phyloP scores from a whole-genome alignment of 2,888 invertebrate genomes.

The Troilus luridus region DNA sequence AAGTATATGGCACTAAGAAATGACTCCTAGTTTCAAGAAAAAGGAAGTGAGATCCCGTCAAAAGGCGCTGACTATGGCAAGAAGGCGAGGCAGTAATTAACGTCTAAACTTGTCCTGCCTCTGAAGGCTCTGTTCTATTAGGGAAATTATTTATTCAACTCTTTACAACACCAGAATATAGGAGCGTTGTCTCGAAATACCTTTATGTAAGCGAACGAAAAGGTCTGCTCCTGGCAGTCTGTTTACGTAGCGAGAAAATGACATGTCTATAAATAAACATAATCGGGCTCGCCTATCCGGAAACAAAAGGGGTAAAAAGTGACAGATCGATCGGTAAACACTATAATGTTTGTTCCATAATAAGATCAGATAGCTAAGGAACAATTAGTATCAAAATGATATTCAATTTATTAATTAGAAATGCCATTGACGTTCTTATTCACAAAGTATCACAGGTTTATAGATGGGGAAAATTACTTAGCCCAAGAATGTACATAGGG shows the following conservation, averaged over 20 bases:
- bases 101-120: neutral
- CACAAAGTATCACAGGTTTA: no score
- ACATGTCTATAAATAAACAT: neutral
- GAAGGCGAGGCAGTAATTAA: neutral
- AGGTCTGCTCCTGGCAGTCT: neutral
- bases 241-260: neutral
- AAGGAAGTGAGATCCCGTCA: neutral
- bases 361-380: no score
- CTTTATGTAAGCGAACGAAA: neutral
- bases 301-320: neutral
- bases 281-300: neutral
- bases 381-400: no score
- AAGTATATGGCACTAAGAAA: neutral
- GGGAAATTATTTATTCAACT: neutral
- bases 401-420: no score
- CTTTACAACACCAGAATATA: neutral
- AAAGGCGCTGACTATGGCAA: neutral
- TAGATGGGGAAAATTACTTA: no score
- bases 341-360: neutral
- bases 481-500: no score
- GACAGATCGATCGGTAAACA: neutral
- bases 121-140: neutral
- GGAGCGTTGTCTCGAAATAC: neutral
- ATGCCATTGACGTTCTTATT: no score
- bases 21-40: no score